Evolutionary conservation across 2,797 vertebrate genomes (phyloP), one percentile per base, ranked within the genome.

Genomic region (Coracias cyanogaster): DNA sequence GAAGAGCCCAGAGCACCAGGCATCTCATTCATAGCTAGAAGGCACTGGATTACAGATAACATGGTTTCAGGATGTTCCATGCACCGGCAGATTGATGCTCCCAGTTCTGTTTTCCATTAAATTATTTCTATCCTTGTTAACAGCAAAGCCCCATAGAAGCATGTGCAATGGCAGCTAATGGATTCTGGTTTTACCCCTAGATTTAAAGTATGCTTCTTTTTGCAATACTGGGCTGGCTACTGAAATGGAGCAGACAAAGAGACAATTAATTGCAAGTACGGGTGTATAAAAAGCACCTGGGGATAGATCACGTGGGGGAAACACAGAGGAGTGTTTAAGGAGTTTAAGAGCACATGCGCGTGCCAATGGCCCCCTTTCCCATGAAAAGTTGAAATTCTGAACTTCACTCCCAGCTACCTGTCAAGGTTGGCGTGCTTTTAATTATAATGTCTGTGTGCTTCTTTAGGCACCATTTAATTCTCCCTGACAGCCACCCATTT

Each of bases 341-440:
- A 92, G 41, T 89, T 73, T 67, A 57, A 86, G 69, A 84, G 64
- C 91, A 96, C 77, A 71, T 49, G 72, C 7, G 2, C 16, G 7
- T 60, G 89, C 71, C 74, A 86, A 82, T 3, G 1, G 64, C 61
- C 65, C 41, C 48, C 72, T 86, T 93, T 96, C 91, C 81, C 55
- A 49, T 66, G 86, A 89, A 93, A 89, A 93, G 82, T 57, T 90
- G 66, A 87, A 95, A 92, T 94, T 96, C 91, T 82, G 55, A 91
- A 82, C 93, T 96, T 90, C 80, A 93, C 91, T 97, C 90, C 74
- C 85, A 83, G 74, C 95, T 96, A 96, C 97, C 97, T 97, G 97
- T 96, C 96, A 98, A 97, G 97, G 96, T 82, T 97, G 97, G 97
- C 48, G 91, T 95, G 94, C 96, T 98, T 97, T 98, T 97, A 98